Percentiles rank a stretch among this genome's conserved stretches.
Conservation (phyloP, 2,113 vertebrate species). For the Asarcornis scutulata region DNA sequence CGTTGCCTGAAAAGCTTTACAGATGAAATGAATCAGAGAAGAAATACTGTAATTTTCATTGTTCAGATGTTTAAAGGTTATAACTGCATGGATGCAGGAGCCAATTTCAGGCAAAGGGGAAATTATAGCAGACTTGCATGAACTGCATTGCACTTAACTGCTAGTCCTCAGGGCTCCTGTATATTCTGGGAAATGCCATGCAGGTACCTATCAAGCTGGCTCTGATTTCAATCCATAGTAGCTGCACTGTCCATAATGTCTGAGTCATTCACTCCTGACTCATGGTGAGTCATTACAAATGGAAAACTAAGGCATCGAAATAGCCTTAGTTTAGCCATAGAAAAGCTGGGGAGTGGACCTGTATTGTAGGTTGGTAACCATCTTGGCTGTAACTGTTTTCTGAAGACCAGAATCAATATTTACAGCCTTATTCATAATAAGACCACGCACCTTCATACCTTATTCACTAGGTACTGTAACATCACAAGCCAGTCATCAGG, state of each 20-base stretch:
- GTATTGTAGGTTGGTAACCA: neutral
- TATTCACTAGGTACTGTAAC: neutral
- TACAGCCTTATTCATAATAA: neutral
- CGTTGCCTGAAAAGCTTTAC: neutral
- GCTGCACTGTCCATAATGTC: neutral
- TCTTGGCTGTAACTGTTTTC: neutral
- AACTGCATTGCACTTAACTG: neutral
- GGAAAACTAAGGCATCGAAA: constrained; percentile 12
- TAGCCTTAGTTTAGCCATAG: no score
- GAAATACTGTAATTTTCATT: neutral
- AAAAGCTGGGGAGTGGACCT: neutral
- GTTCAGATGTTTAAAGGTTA: neutral
- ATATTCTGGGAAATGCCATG: neutral
- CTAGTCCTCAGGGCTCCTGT: neutral
- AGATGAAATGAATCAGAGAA: neutral
- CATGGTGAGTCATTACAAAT: constrained; percentile 40
- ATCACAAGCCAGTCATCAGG: neutral
- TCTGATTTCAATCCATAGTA: constrained; percentile 32
- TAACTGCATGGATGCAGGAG: neutral
- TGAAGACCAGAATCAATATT: neutral
- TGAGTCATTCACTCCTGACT: constrained; percentile 54
- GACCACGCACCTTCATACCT: neutral
- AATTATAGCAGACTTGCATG: neutral
- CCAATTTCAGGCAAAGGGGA: neutral
- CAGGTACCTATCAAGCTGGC: neutral